These are phyloP conservation scores for Troides helena DNA, from an alignment of 2,888 invertebrate species.

Conservation along the genomic window DNA sequence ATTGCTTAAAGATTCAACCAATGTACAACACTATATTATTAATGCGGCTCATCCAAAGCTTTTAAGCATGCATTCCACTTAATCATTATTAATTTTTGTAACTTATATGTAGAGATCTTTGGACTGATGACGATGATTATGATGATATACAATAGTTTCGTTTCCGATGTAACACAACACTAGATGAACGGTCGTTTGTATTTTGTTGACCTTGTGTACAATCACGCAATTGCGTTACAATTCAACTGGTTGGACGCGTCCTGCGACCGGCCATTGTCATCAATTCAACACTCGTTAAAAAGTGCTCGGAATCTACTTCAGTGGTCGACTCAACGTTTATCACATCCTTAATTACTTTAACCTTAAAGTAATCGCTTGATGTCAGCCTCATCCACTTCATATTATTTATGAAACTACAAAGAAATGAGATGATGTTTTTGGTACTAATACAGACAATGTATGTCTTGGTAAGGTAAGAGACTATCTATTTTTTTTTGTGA, in stretches of 20 bases:
- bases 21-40: no score
- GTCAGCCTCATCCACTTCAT: neutral
- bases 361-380: neutral
- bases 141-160: neutral
- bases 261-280: conserved; percentile 48
- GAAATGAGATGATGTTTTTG: neutral
- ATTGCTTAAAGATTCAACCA: no score
- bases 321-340: conserved; percentile 18
- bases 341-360: conserved; percentile 17
- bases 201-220: conserved; percentile 36
- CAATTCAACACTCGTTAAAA: conserved; percentile 41
- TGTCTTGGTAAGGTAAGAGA: no score
- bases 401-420: neutral
- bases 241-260: conserved; percentile 41
- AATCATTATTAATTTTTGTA: neutral
- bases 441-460: no score
- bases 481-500: no score
- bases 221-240: conserved; percentile 30
- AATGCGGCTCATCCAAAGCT: no score
- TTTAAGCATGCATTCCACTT: no score
- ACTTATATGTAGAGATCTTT: neutral
- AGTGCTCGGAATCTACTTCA: conserved; percentile 47
- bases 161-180: conserved; percentile 11
- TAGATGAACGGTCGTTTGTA: conserved; percentile 23
- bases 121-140: neutral